Evolutionary conservation across 2,888 invertebrate genomes (phyloP), one percentile per base, ranked within the genome.

Genomic region (Eledona agricola): DNA sequence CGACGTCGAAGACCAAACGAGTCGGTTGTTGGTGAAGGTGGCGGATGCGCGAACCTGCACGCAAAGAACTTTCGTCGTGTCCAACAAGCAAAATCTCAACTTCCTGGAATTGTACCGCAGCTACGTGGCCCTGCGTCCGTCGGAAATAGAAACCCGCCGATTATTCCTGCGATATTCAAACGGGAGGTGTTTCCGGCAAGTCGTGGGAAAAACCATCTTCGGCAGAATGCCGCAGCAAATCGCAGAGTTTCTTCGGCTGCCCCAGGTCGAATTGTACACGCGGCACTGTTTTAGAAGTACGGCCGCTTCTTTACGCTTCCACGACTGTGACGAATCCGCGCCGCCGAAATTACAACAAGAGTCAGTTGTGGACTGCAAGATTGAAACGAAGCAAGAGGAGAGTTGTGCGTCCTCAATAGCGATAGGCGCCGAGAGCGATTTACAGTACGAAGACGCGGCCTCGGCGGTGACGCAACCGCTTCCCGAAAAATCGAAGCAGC

Each of bases 1-100:
- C 20, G 50, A 50, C 22, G 45, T 50, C 9, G 42, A 50, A 20
- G 42, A 43, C 17, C 11, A 11, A 1, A 43, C 42, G 2, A 3
- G 9, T 5, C 6, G 20, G n/a, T 19, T 50, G 3, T 9, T 29
- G 2, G 28, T 42, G 2, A 46, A 31, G 4, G 31, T 50, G 9
- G 19, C 20, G 5, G 4, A 29, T 4, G 19, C 42, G 12, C 10
- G 12, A 29, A 46, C 49, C 7, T 13, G 17, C 11, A 31, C 6
- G 1, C n/a, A 42, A 12, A 4, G 50, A n/a, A 31, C 29, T 4
- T 50, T 50, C 9, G 15, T 23, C 19, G 28, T 50, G n/a, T 22
- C 10, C 11, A 10, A 25, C 1, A 38, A 19, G 10, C 13, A 3
- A 6, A 5, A 2, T 10, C 3, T 35, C 10, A 35, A 20, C 12